Evolutionary conservation across 2,113 vertebrate genomes (phyloP), one percentile per base, ranked within the genome.

Genomic region (Siniperca chuatsi): DNA sequence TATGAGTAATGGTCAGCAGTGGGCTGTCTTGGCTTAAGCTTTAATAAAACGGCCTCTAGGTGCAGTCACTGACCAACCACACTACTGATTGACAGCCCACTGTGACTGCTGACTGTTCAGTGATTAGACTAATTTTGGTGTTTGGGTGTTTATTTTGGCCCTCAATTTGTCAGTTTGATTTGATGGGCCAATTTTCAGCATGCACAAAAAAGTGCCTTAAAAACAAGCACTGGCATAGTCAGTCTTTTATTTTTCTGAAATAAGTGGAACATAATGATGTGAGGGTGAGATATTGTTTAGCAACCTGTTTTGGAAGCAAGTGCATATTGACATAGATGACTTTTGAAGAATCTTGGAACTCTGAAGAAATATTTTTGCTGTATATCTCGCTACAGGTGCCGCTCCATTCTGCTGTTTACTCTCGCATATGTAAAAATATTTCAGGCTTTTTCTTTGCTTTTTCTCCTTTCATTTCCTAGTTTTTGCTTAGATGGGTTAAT

Each of bases 1-100:
- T 68, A 6, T 55, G 73, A 64, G 62, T 57, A 44, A 55, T 67
- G 48, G 75, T 67, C 65, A 70, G 20, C 55, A 61, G 40, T 70
- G 55, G 21, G 21, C 54, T 69, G 12, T 61, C 29, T 48, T 79
- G 54, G 66, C 40, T 46, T 33, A 20, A 60, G 57, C 42, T 61
- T 37, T 23, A 61, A 50, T 37, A 13, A 40, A 70, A 44, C 10
- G 29, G 55, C 33, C 44, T 54, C 35, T 12, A 35, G 25, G 37
- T 67, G 62, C 64, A 21, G 57, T 80, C n/a, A 54, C 58, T 79
- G 44, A 61, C 55, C 44, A 33, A 58, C 11, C 2, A 3, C 40
- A 61, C 40, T 4, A 10, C 33, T 33, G 70, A 35, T 50, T 50
- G 13, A 50, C 48, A 6, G 16, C 15, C 48, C 48, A 50, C 48